Conservation (phyloP, 2,797 vertebrate species). For the Mormyrops boulengeri region DNA sequence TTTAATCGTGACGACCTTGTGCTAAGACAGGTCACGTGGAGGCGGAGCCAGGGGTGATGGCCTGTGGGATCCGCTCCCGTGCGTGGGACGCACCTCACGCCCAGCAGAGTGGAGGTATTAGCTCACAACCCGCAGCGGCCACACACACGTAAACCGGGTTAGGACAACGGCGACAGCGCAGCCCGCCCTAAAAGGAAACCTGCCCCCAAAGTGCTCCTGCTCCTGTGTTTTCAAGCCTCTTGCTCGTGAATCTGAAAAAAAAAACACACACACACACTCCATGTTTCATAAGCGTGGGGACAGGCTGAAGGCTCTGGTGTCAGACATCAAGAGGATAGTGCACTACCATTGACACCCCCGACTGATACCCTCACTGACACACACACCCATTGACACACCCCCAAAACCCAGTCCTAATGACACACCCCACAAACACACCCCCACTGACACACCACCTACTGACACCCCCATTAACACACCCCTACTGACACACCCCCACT, state of each 20-base stretch:
- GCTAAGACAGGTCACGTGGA: neutral
- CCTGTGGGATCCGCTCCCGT: neutral
- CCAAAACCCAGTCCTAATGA: neutral
- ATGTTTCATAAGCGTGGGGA: neutral
- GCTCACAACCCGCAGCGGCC: neutral
- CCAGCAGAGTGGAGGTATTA: neutral
- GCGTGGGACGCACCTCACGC: neutral
- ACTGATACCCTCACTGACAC: too few relatives aligned
- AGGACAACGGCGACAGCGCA: neutral
- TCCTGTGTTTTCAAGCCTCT: neutral
- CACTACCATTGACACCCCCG: neutral
- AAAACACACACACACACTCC: neutral
- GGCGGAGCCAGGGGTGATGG: neutral
- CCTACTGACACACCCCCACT: too few relatives aligned
- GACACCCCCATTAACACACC: neutral
- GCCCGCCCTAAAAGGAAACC: neutral
- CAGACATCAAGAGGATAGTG: neutral
- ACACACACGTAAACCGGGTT: neutral
- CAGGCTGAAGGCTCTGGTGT: conserved; percentile 27
- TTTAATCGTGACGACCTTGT: neutral
- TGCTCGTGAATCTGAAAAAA: neutral
- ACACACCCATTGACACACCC: too few relatives aligned
- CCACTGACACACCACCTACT: neutral
- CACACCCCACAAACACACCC: neutral
- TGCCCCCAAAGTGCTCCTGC: neutral